Evolutionary conservation across 2,113 vertebrate genomes (phyloP).

Genomic region (Typhlomys cinereus): DNA sequence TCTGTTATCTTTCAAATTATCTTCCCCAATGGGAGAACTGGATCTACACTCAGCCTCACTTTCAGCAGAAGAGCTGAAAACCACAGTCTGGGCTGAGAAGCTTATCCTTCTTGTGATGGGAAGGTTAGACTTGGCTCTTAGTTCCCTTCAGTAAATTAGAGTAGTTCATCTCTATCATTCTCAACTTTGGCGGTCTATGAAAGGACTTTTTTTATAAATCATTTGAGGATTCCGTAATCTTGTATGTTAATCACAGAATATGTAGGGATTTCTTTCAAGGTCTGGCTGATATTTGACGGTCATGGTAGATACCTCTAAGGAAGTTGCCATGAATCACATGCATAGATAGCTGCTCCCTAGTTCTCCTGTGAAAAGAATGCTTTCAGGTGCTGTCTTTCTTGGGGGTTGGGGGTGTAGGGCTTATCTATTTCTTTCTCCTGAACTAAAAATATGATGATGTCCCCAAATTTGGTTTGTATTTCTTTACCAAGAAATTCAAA

Average conservation of each 20-base stretch:
- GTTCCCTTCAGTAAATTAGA: background rate
- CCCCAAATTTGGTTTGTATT: background rate
- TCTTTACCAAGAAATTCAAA: background rate
- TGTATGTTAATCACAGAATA: slow-evolving; percentile 8
- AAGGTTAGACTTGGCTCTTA: background rate
- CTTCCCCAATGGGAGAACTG: background rate
- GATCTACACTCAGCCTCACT: background rate
- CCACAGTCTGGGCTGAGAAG: background rate
- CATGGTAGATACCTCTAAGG: background rate
- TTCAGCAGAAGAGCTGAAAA: background rate
- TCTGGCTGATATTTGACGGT: slow-evolving; percentile 7
- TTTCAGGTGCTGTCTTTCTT: background rate
- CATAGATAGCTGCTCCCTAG: background rate
- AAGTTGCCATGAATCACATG: background rate
- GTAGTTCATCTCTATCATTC: background rate
- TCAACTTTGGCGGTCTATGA: background rate
- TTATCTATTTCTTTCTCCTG: background rate
- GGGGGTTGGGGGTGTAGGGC: rapidly evolving
- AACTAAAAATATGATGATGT: background rate
- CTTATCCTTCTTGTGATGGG: background rate
- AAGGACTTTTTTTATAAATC: slow-evolving; percentile 49
- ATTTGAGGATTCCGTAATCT: background rate
- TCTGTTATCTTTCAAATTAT: background rate
- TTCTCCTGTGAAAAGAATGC: background rate
- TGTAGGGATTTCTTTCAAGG: background rate